Conservation (phyloP, 2,797 vertebrate species). For the Enteromius unitaeniatus region DNA sequence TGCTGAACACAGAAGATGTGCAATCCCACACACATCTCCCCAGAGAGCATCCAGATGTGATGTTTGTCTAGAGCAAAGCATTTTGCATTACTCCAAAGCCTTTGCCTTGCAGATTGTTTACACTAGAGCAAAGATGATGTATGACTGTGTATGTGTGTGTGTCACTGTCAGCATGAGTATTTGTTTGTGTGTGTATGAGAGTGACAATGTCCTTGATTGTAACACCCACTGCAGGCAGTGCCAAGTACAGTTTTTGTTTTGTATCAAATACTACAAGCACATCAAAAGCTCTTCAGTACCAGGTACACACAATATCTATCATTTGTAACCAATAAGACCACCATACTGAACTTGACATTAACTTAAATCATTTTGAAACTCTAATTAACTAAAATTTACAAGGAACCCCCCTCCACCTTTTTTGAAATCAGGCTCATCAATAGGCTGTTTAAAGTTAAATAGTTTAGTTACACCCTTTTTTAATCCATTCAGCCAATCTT, state of each 20-base stretch:
- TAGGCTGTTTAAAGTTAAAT: too few relatives aligned
- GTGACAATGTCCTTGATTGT: background rate
- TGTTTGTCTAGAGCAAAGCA: conserved; percentile 15
- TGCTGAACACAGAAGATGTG: conserved; percentile 3
- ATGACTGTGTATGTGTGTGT: background rate
- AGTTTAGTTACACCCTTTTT: too few relatives aligned
- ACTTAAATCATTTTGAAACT: background rate
- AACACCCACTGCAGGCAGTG: conserved; percentile 14
- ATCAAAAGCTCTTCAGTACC: conserved; percentile 1
- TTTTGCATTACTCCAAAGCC: conserved; percentile 10
- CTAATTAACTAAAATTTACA: background rate
- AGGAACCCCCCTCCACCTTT: too few relatives aligned
- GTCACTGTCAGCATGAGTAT: conserved; percentile 23
- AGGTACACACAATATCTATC: background rate
- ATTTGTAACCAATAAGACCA: background rate
- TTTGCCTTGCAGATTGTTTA: conserved; percentile 28
- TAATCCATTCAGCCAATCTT: too few relatives aligned
- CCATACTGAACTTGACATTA: background rate
- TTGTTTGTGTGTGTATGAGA: conserved; percentile 15
- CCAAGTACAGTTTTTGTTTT: conserved; percentile 9
- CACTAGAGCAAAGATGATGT: conserved; percentile 1
- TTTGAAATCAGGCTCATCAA: too few relatives aligned
- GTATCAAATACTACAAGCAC: background rate
- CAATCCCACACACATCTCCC: background rate
- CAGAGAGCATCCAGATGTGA: background rate